Evolutionary conservation across 2,113 vertebrate species (phyloP).

Genomic region (Eretmochelys imbricata): DNA sequence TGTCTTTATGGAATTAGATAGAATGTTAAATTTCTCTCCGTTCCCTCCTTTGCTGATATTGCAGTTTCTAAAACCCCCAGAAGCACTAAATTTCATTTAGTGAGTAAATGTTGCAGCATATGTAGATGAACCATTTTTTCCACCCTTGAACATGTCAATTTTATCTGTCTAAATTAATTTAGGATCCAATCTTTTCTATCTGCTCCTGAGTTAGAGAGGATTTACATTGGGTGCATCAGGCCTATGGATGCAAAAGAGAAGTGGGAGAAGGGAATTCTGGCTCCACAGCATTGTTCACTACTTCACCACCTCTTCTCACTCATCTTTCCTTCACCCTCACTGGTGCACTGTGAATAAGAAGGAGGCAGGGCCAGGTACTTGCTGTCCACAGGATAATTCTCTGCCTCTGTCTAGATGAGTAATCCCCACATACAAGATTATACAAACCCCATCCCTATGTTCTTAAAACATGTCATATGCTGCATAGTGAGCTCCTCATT

Average conservation of each 20-base stretch:
- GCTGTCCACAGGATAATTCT: not conserved
- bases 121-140: not conserved
- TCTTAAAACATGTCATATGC: not conserved
- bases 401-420: not conserved
- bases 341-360: not conserved
- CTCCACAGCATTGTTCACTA: not conserved
- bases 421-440: not conserved
- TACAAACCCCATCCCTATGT: not conserved
- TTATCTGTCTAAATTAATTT: not conserved
- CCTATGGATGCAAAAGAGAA: not conserved
- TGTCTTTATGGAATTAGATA: not conserved
- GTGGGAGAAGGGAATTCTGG: not conserved
- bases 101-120: not conserved
- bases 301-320: not conserved
- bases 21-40: not conserved
- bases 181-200: not conserved
- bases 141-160: not conserved
- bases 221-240: not conserved
- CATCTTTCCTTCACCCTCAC: not conserved
- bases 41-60: not conserved
- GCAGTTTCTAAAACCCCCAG: not conserved
- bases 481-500: not conserved
- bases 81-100: not conserved
- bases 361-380: not conserved
- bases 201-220: not conserved